These are phyloP conservation scores for Cyprinodon diabolis DNA, from an alignment of 2,797 vertebrate genomes.

Conservation along the genomic window DNA sequence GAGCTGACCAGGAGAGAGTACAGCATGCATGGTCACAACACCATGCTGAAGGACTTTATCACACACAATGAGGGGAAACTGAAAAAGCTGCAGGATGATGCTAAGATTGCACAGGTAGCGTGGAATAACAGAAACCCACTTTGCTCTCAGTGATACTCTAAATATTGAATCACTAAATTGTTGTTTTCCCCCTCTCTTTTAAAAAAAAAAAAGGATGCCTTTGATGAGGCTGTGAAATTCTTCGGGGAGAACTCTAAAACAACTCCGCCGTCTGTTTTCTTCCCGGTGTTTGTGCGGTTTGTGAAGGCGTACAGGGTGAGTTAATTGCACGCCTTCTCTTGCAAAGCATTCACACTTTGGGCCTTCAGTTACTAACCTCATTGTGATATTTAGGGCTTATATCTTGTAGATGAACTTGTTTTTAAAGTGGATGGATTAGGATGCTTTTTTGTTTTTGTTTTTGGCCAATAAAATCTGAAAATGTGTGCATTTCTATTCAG, in stretches of 20 bases:
- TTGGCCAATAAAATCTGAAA: not conserved
- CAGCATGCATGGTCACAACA: slow-evolving; percentile 96
- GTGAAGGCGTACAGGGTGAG: slow-evolving; percentile 97
- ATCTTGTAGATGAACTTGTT: not conserved
- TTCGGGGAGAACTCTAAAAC: slow-evolving; percentile 97
- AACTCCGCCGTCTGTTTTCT: slow-evolving; percentile 94
- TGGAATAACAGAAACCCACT: not conserved
- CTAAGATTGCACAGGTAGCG: slow-evolving; percentile 94
- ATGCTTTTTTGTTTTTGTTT: not conserved
- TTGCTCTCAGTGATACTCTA: not conserved
- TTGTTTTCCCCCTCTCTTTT: not conserved
- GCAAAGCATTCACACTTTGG: not conserved
- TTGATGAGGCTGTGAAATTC: slow-evolving; percentile 95
- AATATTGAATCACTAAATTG: not conserved
- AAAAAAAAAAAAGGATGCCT: slow-evolving; percentile 90
- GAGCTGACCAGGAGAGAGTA: slow-evolving; percentile 95
- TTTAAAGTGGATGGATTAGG: not conserved
- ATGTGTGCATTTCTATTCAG: not conserved
- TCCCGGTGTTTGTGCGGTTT: slow-evolving; percentile 97
- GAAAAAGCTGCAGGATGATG: slow-evolving; percentile 95
- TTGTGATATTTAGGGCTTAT: not conserved
- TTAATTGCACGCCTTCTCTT: not conserved
- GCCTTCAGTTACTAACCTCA: not conserved
- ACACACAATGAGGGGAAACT: slow-evolving; percentile 90
- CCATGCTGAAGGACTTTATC: slow-evolving; percentile 95